Conservation (phyloP, 2,888 invertebrate genomes). For the Miltochrista miniata region DNA sequence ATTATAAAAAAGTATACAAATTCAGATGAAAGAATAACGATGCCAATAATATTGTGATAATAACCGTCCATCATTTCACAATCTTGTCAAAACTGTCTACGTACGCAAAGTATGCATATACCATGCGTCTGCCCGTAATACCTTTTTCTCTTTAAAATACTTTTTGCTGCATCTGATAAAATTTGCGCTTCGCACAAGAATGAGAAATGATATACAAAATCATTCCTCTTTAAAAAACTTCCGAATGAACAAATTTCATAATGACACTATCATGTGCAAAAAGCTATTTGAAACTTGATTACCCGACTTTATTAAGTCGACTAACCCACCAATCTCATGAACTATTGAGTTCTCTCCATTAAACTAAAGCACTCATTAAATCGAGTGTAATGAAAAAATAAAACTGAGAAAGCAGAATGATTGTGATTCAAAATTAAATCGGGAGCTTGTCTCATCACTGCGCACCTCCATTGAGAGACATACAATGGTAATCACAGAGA, state of each 20-base stretch:
- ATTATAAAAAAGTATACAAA: too few species aligned
- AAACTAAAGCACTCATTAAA: conserved; percentile 61
- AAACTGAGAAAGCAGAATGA: conserved; percentile 51
- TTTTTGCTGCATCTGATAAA: conserved; percentile 65
- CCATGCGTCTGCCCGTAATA: conserved; percentile 32
- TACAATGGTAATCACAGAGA: conserved; percentile 66
- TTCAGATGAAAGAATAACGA: too few species aligned
- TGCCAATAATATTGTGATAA: too few species aligned
- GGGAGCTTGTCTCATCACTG: conserved; percentile 56
- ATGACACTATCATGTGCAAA: conserved; percentile 36
- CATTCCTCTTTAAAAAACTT: conserved; percentile 34
- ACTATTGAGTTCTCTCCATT: conserved; percentile 48
- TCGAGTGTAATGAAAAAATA: conserved; percentile 54
- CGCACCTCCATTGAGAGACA: conserved; percentile 53
- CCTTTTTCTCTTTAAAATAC: conserved; percentile 34
- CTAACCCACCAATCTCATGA: conserved; percentile 38
- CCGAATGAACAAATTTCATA: conserved; percentile 35
- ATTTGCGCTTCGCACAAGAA: conserved; percentile 55
- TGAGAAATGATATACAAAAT: conserved; percentile 49
- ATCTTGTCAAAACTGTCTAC: conserved; percentile 67
- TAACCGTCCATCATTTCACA: conserved; percentile 66
- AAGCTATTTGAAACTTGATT: conserved; percentile 38
- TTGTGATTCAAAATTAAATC: conserved; percentile 66
- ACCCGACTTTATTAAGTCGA: conserved; percentile 29
- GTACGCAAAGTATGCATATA: conserved; percentile 30